Conservation (phyloP, 2,797 vertebrate genomes). For the Borostomias antarcticus region DNA sequence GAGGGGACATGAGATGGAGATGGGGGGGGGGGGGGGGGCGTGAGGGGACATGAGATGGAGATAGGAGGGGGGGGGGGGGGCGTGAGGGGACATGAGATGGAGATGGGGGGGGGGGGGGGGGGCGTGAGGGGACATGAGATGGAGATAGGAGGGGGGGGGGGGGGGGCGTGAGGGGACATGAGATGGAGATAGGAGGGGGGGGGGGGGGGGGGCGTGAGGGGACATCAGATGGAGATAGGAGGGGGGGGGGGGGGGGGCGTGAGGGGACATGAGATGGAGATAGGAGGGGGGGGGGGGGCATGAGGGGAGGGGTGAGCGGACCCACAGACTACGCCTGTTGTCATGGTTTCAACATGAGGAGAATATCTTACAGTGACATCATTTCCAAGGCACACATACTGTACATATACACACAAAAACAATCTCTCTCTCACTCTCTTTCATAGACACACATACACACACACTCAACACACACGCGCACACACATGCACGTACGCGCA, state of each 20-base stretch:
- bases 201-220: too few relatives aligned
- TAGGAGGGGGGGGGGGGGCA: background rate
- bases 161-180: too few relatives aligned
- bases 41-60: too few relatives aligned
- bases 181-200: too few relatives aligned
- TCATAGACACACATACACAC: background rate
- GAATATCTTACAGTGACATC: conserved; percentile 30
- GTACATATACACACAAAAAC: background rate
- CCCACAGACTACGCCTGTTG: conserved; percentile 23
- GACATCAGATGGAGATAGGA: background rate
- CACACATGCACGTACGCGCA: conserved; percentile 19
- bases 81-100: too few relatives aligned
- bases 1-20: too few relatives aligned
- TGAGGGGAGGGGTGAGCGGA: background rate
- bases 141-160: too few relatives aligned
- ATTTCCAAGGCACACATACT: conserved; percentile 11
- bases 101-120: too few relatives aligned
- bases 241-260: background rate
- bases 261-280: background rate
- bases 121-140: too few relatives aligned
- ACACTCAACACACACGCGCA: conserved; percentile 29
- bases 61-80: too few relatives aligned
- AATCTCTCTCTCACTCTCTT: conserved; percentile 6
- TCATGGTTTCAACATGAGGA: conserved; percentile 32
- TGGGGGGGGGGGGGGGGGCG: too few relatives aligned